These are phyloP conservation scores for Pollenia amentaria DNA, from an alignment of 2,888 invertebrate genomes.

Conservation along the genomic window DNA sequence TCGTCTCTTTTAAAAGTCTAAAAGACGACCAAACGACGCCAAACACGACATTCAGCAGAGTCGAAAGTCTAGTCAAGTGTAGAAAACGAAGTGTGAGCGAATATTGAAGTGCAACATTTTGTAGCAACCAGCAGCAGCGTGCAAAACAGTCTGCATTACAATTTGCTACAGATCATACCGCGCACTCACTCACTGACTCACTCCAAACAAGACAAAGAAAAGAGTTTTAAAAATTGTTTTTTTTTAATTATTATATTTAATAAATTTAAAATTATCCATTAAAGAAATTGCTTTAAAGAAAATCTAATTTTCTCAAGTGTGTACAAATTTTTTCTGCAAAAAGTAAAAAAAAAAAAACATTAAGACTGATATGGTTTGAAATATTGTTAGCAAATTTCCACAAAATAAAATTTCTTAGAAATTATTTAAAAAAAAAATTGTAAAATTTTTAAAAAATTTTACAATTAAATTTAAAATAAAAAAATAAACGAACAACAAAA, in stretches of 20 bases:
- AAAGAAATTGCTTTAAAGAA: constrained; percentile 58
- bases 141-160: constrained; percentile 69
- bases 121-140: constrained; percentile 60
- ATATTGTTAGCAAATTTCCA: constrained; percentile 53
- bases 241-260: constrained; percentile 12
- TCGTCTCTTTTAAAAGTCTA: not conserved
- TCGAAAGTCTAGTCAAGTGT: constrained; percentile 59
- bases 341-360: constrained; percentile 42
- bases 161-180: constrained; percentile 66
- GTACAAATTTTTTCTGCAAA: constrained; percentile 68
- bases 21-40: constrained; percentile 12
- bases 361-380: constrained; percentile 73
- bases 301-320: constrained; percentile 70
- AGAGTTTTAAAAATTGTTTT: constrained; percentile 42
- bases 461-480: constrained; percentile 45
- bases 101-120: constrained; percentile 69
- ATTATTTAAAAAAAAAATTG: constrained; percentile 63
- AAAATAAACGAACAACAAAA: constrained; percentile 12
- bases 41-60: constrained; percentile 42
- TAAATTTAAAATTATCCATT: constrained; percentile 7
- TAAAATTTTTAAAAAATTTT: constrained; percentile 69
- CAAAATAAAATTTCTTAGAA: constrained; percentile 57
- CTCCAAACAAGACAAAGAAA: constrained; percentile 9
- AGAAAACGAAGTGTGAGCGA: constrained; percentile 59
- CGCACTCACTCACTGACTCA: constrained; percentile 41